A percentile compares a stretch with the other conserved stretches of the same genome.
Conservation (phyloP, 1,140 invertebrate species). For the Coelopa frigida region DNA sequence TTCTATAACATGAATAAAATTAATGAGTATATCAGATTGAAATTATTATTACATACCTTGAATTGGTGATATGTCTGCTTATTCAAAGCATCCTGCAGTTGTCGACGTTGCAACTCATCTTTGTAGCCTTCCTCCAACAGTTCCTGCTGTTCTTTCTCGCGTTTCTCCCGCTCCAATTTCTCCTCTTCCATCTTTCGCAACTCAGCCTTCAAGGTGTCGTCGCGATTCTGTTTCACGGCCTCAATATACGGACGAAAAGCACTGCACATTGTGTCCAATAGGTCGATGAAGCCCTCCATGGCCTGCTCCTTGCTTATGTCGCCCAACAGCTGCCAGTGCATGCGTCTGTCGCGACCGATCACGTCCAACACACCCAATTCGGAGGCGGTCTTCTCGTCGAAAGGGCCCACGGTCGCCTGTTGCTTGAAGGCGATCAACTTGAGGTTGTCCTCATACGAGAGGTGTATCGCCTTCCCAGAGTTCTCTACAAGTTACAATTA, state of each 20-base stretch:
- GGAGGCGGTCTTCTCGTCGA: constrained; percentile 64
- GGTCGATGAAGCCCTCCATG: constrained; percentile 85
- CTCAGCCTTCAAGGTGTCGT: constrained; percentile 56
- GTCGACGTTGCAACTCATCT: constrained; percentile 62
- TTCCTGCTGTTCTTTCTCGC: constrained; percentile 48
- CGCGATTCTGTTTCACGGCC: constrained; percentile 78
- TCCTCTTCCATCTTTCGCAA: constrained; percentile 45
- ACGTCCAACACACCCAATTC: constrained; percentile 91
- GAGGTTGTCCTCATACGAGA: constrained; percentile 89
- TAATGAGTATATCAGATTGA: not conserved
- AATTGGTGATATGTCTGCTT: constrained; percentile 95
- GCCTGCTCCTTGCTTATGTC: constrained; percentile 78
- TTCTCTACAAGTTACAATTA: constrained; percentile 66
- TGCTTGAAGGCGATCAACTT: constrained; percentile 86
- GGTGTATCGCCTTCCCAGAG: constrained; percentile 89
- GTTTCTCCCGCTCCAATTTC: constrained; percentile 46
- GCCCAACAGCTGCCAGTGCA: constrained; percentile 88
- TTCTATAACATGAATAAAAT: constrained; percentile 33
- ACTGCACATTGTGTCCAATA: constrained; percentile 77
- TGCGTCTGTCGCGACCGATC: constrained; percentile 83
- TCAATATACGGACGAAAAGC: constrained; percentile 86
- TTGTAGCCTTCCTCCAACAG: constrained; percentile 51
- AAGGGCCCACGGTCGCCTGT: constrained; percentile 83
- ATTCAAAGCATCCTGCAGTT: constrained; percentile 94
- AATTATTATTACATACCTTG: constrained; percentile 42